Conservation (phyloP, 2,888 invertebrate genomes). For the Cephalotes varians region DNA sequence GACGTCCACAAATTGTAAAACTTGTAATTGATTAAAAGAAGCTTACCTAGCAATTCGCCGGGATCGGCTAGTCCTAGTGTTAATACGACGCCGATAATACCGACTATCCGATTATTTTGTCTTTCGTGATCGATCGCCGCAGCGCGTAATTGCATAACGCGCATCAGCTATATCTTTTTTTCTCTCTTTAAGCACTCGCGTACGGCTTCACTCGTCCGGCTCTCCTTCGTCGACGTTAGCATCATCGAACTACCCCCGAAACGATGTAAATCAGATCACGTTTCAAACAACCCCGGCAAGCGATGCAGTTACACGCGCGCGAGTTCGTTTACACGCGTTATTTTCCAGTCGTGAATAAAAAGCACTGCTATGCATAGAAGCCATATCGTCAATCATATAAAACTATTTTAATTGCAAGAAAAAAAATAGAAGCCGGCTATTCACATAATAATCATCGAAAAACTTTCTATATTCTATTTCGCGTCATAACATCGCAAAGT, state of each 20-base stretch:
- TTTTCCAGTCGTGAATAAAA: slow-evolving; percentile 15
- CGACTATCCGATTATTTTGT: slow-evolving; percentile 35
- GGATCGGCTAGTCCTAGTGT: not conserved
- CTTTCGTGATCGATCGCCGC: slow-evolving; percentile 22
- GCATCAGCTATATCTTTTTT: not conserved
- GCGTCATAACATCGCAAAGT: not conserved
- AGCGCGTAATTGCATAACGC: slow-evolving; percentile 19
- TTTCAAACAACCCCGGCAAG: slow-evolving; percentile 24
- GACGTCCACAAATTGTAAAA: slow-evolving; percentile 10
- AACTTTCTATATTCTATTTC: not conserved
- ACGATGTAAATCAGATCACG: slow-evolving; percentile 46
- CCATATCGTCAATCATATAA: not conserved
- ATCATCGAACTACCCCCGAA: slow-evolving; percentile 35
- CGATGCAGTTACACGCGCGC: slow-evolving; percentile 5
- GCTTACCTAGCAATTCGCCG: slow-evolving; percentile 11
- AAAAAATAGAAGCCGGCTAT: not conserved
- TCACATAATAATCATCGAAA: not conserved
- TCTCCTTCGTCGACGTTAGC: slow-evolving; percentile 18
- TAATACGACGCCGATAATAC: slow-evolving; percentile 10
- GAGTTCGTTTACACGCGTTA: slow-evolving; percentile 31
- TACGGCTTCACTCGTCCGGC: slow-evolving; percentile 30
- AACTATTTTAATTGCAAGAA: slow-evolving; percentile 26
- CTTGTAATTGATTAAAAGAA: slow-evolving; percentile 23
- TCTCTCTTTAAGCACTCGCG: not conserved
- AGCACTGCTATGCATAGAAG: not conserved